phyloP scores from a whole-genome alignment of 2,797 vertebrate genomes.

The Hozukius guyotensis region DNA sequence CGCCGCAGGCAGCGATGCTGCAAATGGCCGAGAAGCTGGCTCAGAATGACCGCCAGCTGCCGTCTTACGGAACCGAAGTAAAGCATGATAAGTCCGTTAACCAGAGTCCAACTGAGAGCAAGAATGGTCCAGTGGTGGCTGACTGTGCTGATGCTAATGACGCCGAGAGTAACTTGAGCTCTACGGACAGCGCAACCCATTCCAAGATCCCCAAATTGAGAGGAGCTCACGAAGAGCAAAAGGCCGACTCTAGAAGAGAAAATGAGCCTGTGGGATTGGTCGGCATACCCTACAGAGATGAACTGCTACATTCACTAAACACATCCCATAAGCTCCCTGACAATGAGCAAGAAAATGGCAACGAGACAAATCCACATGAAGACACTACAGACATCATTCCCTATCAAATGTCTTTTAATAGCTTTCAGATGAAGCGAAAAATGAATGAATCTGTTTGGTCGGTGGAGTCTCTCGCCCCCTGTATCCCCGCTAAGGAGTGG shows the following conservation, averaged over 20 bases:
- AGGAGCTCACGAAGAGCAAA: background rate
- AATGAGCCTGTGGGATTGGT: background rate
- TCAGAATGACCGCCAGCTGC: background rate
- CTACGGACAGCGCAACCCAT: background rate
- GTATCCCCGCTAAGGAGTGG: slow-evolving; percentile 59
- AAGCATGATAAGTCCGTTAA: background rate
- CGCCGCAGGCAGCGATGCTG: background rate
- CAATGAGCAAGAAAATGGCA: background rate
- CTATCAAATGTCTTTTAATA: background rate
- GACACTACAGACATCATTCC: slow-evolving; percentile 1
- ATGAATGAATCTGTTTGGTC: slow-evolving; percentile 75
- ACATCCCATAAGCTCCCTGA: background rate
- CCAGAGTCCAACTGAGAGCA: background rate
- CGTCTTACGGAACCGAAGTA: background rate
- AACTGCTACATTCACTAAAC: background rate
- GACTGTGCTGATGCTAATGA: background rate
- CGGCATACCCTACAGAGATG: background rate
- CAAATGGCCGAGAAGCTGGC: background rate
- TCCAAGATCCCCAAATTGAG: slow-evolving; percentile 36
- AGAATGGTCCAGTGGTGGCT: background rate
- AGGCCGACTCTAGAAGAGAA: background rate
- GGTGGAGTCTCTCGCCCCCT: slow-evolving; percentile 67
- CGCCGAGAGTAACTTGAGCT: background rate
- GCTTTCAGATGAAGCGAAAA: slow-evolving; percentile 1
- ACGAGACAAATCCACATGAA: background rate